Conservation (phyloP, 2,888 invertebrate species). For the Sesia bembeciformis region DNA sequence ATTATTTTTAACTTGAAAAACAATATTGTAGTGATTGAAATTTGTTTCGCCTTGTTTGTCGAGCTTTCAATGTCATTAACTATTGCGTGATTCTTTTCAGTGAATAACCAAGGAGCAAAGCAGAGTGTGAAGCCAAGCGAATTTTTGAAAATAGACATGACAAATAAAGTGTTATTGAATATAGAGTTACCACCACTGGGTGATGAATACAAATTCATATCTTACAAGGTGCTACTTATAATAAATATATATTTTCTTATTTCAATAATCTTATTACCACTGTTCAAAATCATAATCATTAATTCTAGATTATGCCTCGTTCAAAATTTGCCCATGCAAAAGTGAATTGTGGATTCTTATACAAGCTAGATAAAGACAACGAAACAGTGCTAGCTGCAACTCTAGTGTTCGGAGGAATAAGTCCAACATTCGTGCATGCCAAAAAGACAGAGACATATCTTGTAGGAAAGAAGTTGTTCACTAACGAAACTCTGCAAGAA, state of each 20-base stretch:
- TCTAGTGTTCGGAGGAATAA: slow-evolving; percentile 80
- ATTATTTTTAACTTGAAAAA: too few species aligned
- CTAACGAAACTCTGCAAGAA: slow-evolving; percentile 26
- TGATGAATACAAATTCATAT: slow-evolving; percentile 61
- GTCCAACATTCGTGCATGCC: slow-evolving; percentile 72
- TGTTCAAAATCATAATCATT: not conserved
- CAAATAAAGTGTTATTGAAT: slow-evolving; percentile 62
- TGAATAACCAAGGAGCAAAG: slow-evolving; percentile 8
- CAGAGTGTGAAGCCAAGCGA: slow-evolving; percentile 38
- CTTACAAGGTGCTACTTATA: slow-evolving; percentile 72
- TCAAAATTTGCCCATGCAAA: not conserved
- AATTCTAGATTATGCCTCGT: not conserved
- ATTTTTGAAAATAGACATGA: slow-evolving; percentile 59
- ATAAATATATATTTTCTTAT: slow-evolving; percentile 9
- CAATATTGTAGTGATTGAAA: too few species aligned
- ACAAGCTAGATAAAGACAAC: slow-evolving; percentile 25
- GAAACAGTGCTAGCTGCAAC: slow-evolving; percentile 51
- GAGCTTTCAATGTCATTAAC: too few species aligned
- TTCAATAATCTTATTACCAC: slow-evolving; percentile 32
- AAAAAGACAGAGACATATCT: slow-evolving; percentile 64
- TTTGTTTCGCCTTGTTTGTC: too few species aligned
- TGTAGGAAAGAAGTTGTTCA: slow-evolving; percentile 53
- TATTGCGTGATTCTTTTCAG: slow-evolving; percentile 5
- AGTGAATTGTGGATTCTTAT: not conserved
- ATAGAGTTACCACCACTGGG: slow-evolving; percentile 70